phyloP scores from a whole-genome alignment of 35 echinoderm and acorn worm genomes.

The Strongylocentrotus purpuratus region DNA sequence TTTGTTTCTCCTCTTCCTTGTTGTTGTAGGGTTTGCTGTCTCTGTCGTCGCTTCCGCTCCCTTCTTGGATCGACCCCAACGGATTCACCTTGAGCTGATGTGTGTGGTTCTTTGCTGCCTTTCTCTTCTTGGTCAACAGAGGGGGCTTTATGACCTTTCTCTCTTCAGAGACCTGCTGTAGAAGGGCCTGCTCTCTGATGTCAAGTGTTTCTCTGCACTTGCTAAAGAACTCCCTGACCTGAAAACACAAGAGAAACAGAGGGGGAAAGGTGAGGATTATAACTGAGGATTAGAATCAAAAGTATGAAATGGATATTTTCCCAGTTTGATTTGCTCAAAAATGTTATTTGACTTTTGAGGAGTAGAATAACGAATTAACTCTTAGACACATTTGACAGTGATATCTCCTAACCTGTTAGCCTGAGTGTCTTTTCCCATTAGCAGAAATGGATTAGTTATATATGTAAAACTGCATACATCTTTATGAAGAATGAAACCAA shows the following conservation, averaged over 20 bases:
- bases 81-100: conserved; percentile 36
- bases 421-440: no score
- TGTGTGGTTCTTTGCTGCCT: conserved; percentile 33
- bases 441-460: no score
- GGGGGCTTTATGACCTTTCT: conserved; percentile 21
- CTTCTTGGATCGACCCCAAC: conserved; percentile 31
- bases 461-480: no score
- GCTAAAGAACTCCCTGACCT: conserved; percentile 39
- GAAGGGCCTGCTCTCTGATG: conserved; percentile 35
- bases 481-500: not conserved
- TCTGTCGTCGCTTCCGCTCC: conserved; percentile 12
- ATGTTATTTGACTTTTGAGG: not conserved
- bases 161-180: conserved; percentile 24
- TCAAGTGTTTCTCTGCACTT: conserved; percentile 41
- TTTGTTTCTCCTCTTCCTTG: conserved; percentile 44
- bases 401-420: no score
- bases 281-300: not conserved
- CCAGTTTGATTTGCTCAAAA: not conserved
- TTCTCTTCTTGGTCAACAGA: conserved; percentile 34
- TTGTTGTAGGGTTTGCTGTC: not conserved
- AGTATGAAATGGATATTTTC: not conserved
- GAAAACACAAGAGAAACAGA: not conserved
- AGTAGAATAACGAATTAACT: not conserved
- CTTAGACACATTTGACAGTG: not conserved
- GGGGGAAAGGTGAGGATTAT: not conserved